A percentile compares a stretch with the other conserved stretches of the same genome.
Evolutionary conservation across 92 coral and sea anemone genomes (phyloP).

Genomic region (Plumapathes pennacea): DNA sequence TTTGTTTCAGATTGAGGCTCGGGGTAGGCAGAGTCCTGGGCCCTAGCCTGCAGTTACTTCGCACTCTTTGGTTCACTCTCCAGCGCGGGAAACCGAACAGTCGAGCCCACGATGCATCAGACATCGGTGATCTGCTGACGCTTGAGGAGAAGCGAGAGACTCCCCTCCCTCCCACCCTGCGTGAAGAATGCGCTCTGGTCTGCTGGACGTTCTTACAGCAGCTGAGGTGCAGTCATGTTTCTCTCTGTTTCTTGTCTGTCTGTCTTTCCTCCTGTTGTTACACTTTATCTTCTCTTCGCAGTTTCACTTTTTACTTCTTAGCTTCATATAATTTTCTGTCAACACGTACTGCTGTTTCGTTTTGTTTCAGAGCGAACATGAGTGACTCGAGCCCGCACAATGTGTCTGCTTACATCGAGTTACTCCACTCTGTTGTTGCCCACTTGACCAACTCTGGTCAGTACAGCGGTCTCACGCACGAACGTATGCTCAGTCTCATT

Average conservation of each 20-base stretch:
- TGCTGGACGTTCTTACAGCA: conserved; percentile 61
- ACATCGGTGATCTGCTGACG: conserved; percentile 34
- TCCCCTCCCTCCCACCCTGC: conserved; percentile 63
- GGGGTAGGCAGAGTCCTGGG: too few relatives aligned
- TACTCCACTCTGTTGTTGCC: conserved; percentile 34
- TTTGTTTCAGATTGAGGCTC: too few relatives aligned
- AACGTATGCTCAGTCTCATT: conserved; percentile 40
- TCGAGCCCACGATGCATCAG: conserved; percentile 7
- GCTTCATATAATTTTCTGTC: neutral
- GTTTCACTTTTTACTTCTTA: neutral
- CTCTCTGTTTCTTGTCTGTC: neutral
- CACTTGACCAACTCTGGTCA: conserved; percentile 21
- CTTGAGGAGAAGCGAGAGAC: conserved; percentile 6
- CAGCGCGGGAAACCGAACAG: conserved; percentile 23
- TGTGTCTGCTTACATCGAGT: conserved; percentile 18
- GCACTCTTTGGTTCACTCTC: conserved; percentile 57
- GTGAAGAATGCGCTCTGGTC: conserved; percentile 56
- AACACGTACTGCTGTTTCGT: neutral
- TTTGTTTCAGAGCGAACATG: conserved; percentile 3
- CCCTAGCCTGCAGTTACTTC: conserved; percentile 37
- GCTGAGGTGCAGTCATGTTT: conserved; percentile 39
- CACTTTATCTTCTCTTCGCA: neutral
- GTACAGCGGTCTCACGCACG: conserved; percentile 26
- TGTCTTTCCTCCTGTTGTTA: neutral
- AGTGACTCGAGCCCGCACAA: neutral